Conservation (phyloP, 1,140 invertebrate species). For the Doryteuthis pealeii region DNA sequence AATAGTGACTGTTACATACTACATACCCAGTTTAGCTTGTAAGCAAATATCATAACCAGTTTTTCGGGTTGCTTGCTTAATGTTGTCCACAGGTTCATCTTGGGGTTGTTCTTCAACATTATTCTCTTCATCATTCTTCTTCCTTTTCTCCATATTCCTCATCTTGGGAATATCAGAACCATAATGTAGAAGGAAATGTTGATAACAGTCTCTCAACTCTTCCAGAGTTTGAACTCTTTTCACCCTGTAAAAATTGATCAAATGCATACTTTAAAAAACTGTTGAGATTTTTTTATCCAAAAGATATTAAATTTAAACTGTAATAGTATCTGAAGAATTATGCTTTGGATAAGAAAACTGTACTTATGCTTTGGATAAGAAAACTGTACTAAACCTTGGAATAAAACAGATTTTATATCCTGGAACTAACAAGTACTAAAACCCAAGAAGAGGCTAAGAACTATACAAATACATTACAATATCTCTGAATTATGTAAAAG, state of each 20-base stretch:
- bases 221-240: conserved; percentile 80
- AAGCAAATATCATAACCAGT: conserved; percentile 85
- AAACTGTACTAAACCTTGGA: no score
- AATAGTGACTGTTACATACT: no score
- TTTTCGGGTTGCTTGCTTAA: conserved; percentile 83
- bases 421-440: no score
- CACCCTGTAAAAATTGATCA: conserved; percentile 40
- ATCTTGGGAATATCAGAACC: conserved; percentile 81
- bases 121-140: conserved; percentile 35
- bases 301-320: background rate
- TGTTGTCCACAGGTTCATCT: conserved; percentile 64
- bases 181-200: conserved; percentile 92
- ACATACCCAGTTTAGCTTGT: conserved; percentile 77
- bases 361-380: no score
- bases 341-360: no score
- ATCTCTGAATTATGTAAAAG: no score
- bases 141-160: conserved; percentile 72
- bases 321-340: no score
- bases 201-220: conserved; percentile 89
- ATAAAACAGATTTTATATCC: no score
- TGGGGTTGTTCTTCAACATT: conserved; percentile 41
- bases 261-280: background rate
- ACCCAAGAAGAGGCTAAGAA: no score
- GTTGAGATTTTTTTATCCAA: background rate
- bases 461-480: no score